phyloP scores from a whole-genome alignment of 2,113 vertebrate genomes.

The Harpagus bidentatus region DNA sequence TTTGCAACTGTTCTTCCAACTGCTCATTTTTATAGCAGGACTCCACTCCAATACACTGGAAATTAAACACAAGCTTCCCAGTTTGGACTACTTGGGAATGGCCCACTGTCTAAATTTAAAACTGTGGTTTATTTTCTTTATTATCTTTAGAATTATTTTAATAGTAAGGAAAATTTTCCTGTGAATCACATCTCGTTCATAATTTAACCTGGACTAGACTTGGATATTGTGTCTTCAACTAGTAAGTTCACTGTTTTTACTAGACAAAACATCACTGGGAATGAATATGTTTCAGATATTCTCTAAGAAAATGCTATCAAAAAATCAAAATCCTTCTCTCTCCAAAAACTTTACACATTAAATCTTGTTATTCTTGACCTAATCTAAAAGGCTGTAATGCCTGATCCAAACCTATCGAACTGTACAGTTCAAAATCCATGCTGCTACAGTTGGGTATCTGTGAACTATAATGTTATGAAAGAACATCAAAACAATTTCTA shows the following conservation, averaged over 20 bases:
- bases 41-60: not conserved
- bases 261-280: not conserved
- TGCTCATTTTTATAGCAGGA: not conserved
- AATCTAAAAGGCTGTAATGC: not conserved
- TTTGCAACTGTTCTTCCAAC: constrained; percentile 18
- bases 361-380: not conserved
- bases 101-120: not conserved
- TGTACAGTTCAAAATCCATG: not conserved
- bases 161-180: not conserved
- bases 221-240: not conserved
- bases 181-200: not conserved
- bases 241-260: not conserved
- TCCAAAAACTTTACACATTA: not conserved
- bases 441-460: not conserved
- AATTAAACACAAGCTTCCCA: not conserved
- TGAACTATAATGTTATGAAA: not conserved
- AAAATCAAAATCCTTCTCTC: not conserved
- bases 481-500: not conserved
- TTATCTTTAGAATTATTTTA: not conserved
- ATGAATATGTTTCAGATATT: not conserved
- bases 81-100: not conserved
- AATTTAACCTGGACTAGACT: not conserved
- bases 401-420: not conserved
- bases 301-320: not conserved
- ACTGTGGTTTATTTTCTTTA: not conserved